These are phyloP conservation scores for Anoplopoma fimbria DNA, from an alignment of 2,113 vertebrate genomes.

Conservation along the genomic window DNA sequence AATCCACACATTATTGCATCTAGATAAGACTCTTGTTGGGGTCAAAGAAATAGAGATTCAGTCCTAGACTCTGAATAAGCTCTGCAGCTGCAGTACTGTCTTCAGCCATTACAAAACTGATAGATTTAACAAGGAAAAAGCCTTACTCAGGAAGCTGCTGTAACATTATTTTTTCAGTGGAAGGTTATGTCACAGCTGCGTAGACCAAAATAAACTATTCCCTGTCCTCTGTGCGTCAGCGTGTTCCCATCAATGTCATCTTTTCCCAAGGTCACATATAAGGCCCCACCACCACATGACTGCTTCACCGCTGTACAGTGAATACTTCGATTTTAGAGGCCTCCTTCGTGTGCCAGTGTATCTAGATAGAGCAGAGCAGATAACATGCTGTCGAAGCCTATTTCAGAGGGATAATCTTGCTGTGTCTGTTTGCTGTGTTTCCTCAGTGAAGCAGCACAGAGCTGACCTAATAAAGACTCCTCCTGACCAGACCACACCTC, in stretches of 20 bases:
- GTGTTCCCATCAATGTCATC: constrained; percentile 64
- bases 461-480: constrained; percentile 71
- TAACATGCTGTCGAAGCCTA: constrained; percentile 36
- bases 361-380: constrained; percentile 55
- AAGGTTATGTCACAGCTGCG: constrained; percentile 58
- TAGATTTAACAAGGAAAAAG: constrained; percentile 43
- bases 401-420: constrained; percentile 66
- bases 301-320: constrained; percentile 39
- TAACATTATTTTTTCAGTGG: constrained; percentile 28
- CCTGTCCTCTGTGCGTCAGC: constrained; percentile 29
- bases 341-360: constrained; percentile 32
- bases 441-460: constrained; percentile 73
- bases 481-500: constrained; percentile 69
- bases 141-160: constrained; percentile 44
- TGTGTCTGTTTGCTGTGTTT: constrained; percentile 67
- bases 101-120: constrained; percentile 38
- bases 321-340: constrained; percentile 28
- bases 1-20: constrained; percentile 18
- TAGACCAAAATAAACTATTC: constrained; percentile 58
- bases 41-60: constrained; percentile 39
- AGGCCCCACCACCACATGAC: constrained; percentile 58
- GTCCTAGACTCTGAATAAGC: background rate
- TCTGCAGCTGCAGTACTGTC: constrained; percentile 31
- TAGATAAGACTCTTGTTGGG: constrained; percentile 1
- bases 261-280: constrained; percentile 80